Evolutionary conservation across 2,888 invertebrate genomes (phyloP), one percentile per base, ranked within the genome.

Genomic region (Tenthredo scrophulariae): DNA sequence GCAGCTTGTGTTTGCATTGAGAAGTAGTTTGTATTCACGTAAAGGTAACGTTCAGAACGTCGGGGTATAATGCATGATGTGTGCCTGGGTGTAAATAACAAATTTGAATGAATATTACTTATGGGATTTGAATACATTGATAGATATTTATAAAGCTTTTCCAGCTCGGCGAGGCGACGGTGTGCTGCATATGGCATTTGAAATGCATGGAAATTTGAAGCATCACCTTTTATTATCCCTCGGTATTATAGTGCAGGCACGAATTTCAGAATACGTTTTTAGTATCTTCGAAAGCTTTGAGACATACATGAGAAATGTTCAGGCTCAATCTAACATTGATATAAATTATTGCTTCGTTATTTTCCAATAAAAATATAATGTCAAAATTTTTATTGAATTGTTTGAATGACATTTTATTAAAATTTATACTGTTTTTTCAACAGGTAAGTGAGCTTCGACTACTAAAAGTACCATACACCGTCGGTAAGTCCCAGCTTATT

Each of bases 381-480:
- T 50, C 1, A 5, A 18, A 18, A 50, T 6, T 50, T n/a, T 50
- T n/a, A 1, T 50, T 1, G n/a, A n/a, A 50, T 54, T 54, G 7
- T 62, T 26, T 26, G 2, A 62, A 62, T 13, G 13, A 62, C 10
- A 62, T 62, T 62, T 18, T n/a, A 10, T 0, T 6, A 37, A 70
- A 9, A 70, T n/a, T 33, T 37, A 70, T 22, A 22, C 22, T 43
- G 5, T 74, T 10, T 29, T 29, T 77, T 50, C 50, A n/a, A 22
- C 62, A 80, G 80, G 80, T 80, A 80, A 80, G 80, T 80, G n/a
- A 33, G 33, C 40, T 15, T 62, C 80, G 80, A n/a, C 80, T 62
- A 29, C 37, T 62, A 62, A 62, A 37, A 62, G 62, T 62, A 80
- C 18, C 26, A 10, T 50, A 37, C 40, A 37, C 77, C 29, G 22